phyloP scores from a whole-genome alignment of 1,140 invertebrate species.

The Hydropsyche tenuis region DNA sequence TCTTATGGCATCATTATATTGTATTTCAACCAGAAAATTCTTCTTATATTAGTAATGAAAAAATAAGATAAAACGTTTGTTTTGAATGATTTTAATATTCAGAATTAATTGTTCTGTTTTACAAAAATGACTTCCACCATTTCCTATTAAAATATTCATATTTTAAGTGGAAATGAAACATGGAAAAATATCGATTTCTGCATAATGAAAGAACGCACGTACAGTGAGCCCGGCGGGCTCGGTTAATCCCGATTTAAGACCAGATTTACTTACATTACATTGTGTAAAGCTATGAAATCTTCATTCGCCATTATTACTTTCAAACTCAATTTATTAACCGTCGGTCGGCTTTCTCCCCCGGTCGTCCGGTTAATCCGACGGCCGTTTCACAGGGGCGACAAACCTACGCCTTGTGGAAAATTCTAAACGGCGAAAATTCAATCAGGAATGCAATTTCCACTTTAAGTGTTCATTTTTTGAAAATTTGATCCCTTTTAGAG shows the following conservation, averaged over 20 bases:
- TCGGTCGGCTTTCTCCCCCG: conserved; percentile 26
- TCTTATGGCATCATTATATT: no score
- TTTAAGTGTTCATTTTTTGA: no score
- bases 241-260: conserved; percentile 33
- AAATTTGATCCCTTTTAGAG: no score
- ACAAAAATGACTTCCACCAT: no score
- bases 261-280: conserved; percentile 35
- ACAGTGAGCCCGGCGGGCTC: conserved; percentile 1
- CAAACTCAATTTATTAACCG: conserved; percentile 40
- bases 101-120: no score
- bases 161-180: background rate
- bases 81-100: no score
- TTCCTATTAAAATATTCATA: background rate
- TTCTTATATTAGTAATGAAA: no score
- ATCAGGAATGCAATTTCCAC: no score
- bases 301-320: conserved; percentile 39
- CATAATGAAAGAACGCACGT: conserved; percentile 17
- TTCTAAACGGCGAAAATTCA: no score
- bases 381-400: conserved; percentile 21
- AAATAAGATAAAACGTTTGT: no score
- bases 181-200: conserved; percentile 8
- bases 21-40: no score
- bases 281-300: conserved; percentile 37
- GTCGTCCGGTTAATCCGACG: conserved; percentile 17
- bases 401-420: background rate